Percentiles rank a stretch among this genome's conserved stretches.
These are phyloP conservation scores for Heteropelma amictum DNA, from an alignment of 2,888 invertebrate genomes.

Conservation along the genomic window DNA sequence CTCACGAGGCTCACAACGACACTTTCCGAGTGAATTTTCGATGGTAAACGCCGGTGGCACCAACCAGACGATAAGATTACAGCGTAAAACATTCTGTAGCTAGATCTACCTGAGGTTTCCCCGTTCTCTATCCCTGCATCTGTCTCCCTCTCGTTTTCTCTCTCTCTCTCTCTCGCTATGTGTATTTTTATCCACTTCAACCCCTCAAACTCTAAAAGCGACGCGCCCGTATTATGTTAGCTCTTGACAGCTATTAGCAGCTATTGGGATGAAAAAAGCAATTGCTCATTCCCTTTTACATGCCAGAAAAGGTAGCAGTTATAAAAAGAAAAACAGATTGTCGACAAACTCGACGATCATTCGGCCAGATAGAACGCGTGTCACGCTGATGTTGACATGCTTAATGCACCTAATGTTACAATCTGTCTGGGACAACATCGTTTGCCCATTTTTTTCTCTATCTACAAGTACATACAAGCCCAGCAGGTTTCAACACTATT, in stretches of 20 bases:
- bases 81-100: no score
- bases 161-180: not conserved
- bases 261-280: conserved; percentile 60
- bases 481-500: not conserved
- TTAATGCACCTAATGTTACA: conserved; percentile 68
- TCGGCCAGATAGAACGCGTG: conserved; percentile 62
- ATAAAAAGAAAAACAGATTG: conserved; percentile 64
- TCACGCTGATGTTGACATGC: conserved; percentile 67
- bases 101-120: no score
- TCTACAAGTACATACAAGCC: not conserved
- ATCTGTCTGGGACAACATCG: conserved; percentile 48
- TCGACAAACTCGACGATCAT: conserved; percentile 49
- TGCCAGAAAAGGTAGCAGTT: not conserved
- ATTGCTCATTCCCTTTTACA: conserved; percentile 29
- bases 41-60: conserved; percentile 17
- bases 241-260: conserved; percentile 64
- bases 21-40: conserved; percentile 36
- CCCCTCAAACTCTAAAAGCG: conserved; percentile 22
- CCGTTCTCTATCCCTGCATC: no score
- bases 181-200: not conserved
- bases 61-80: conserved; percentile 41
- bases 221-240: conserved; percentile 60
- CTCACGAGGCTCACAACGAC: not conserved
- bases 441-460: not conserved
- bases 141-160: not conserved